Conservation (phyloP, 2,888 invertebrate species). For the Cerastis rubricosa region DNA sequence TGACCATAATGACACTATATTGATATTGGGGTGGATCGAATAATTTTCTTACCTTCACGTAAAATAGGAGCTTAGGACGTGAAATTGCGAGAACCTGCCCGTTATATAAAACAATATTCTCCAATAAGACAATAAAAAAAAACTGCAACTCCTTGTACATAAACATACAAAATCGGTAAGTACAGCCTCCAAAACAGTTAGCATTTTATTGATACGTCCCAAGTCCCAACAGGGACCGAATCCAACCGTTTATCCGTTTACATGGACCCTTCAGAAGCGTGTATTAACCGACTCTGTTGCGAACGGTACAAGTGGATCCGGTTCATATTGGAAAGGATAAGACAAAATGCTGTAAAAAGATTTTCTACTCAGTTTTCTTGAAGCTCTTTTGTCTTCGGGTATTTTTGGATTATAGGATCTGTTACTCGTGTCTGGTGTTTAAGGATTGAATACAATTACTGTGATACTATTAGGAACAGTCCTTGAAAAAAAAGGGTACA, state of each 20-base stretch:
- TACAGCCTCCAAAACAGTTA: conserved; percentile 55
- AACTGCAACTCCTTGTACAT: background rate
- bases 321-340: conserved; percentile 57
- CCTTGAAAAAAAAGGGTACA: background rate
- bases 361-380: conserved; percentile 48
- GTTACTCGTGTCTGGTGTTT: conserved; percentile 22
- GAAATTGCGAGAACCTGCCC: no score
- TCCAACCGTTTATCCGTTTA: conserved; percentile 54
- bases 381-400: conserved; percentile 35
- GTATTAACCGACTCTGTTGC: conserved; percentile 64
- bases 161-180: conserved; percentile 20
- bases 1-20: background rate
- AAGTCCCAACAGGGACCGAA: conserved; percentile 51
- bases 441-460: conserved; percentile 25
- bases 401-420: conserved; percentile 46
- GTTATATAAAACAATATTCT: no score
- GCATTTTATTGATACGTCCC: conserved; percentile 65
- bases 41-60: no score
- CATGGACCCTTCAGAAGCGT: conserved; percentile 56
- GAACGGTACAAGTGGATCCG: conserved; percentile 45
- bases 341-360: conserved; percentile 54
- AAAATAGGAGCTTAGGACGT: no score
- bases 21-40: no score
- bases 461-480: background rate
- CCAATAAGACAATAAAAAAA: background rate